Evolutionary conservation across 2,888 invertebrate genomes (phyloP).

Genomic region (Rhingia rostrata): DNA sequence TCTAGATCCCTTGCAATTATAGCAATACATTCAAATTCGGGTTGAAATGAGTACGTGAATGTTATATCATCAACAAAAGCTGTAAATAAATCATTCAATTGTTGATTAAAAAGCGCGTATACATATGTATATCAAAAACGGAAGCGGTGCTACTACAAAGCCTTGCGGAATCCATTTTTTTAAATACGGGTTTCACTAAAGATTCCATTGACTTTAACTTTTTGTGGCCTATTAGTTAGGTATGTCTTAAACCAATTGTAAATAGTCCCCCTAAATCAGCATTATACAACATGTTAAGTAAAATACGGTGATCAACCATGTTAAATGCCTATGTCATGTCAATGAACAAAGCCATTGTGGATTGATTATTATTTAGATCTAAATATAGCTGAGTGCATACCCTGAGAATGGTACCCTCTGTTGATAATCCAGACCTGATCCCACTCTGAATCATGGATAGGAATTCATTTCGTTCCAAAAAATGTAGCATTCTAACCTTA

Average conservation of each 20-base stretch:
- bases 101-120: not conserved
- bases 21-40: no score
- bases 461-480: constrained; percentile 22
- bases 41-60: no score
- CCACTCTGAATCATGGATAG: no score
- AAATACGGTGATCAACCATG: constrained; percentile 12
- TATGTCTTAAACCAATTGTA: not conserved
- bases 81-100: constrained; percentile 7
- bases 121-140: not conserved
- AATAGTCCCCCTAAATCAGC: constrained; percentile 10
- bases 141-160: no score
- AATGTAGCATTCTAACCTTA: constrained; percentile 16
- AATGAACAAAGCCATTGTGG: not conserved
- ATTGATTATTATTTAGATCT: constrained; percentile 4
- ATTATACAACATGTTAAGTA: no score
- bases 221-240: not conserved
- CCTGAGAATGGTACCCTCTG: constrained; percentile 25
- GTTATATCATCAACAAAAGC: constrained; percentile 22
- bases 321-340: no score
- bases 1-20: no score
- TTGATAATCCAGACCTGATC: constrained; percentile 14
- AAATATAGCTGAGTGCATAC: constrained; percentile 13
- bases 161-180: no score
- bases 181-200: not conserved
- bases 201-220: constrained; percentile 2